A percentile compares a stretch with the other conserved stretches of the same genome.
Conservation (phyloP, 2,797 vertebrate species). For the Fistularia tabacaria region DNA sequence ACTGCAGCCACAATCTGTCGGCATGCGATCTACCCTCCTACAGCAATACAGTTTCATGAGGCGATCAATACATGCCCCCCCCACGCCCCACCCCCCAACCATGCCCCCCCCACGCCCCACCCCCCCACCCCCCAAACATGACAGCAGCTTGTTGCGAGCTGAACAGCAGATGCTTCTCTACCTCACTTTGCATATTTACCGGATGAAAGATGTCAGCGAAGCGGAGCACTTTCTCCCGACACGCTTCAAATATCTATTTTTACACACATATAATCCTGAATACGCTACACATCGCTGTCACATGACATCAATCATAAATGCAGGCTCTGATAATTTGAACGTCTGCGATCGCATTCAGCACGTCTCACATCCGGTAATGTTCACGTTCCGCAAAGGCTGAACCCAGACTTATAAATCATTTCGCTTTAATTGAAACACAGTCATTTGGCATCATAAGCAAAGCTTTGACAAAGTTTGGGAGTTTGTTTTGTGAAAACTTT, state of each 20-base stretch:
- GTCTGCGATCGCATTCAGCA: no score
- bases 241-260: constrained; percentile 1
- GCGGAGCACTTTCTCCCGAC: constrained; percentile 8
- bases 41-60: constrained; percentile 34
- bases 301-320: no score
- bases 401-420: no score
- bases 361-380: no score
- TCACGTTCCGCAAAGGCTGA: no score
- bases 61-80: constrained; percentile 27
- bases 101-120: not conserved
- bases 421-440: no score
- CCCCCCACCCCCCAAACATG: constrained; percentile 4
- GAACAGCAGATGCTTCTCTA: constrained; percentile 35
- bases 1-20: constrained; percentile 30
- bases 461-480: no score
- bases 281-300: no score
- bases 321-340: no score
- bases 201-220: constrained; percentile 16
- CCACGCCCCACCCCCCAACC: no score
- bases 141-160: constrained; percentile 33
- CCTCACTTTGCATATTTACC: constrained; percentile 29
- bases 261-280: not conserved
- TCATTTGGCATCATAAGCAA: no score
- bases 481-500: no score
- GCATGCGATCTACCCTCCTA: constrained; percentile 20